A percentile compares a stretch with the other conserved stretches of the same genome.
These are phyloP conservation scores for Biston stratarius DNA, from an alignment of 2,888 invertebrate species.

Conservation along the genomic window DNA sequence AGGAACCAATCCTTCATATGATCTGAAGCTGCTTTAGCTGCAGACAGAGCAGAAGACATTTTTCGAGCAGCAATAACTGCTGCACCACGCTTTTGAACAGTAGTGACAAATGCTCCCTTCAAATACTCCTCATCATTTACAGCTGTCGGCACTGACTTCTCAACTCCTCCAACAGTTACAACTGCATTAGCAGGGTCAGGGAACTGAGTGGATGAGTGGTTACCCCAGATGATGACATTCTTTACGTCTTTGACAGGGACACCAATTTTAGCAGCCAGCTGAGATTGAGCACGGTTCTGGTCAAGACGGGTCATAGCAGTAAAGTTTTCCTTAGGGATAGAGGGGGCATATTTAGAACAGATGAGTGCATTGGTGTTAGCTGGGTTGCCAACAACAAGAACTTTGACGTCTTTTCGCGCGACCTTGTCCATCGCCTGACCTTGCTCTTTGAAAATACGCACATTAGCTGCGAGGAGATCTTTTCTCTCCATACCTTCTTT, in stretches of 20 bases:
- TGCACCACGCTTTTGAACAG: conserved; percentile 98
- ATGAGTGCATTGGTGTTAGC: conserved; percentile 99
- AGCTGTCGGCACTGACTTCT: conserved; percentile 88
- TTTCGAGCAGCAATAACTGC: conserved; percentile 98
- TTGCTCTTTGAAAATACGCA: conserved; percentile 99
- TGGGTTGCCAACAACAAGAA: conserved; percentile 99
- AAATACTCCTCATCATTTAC: conserved; percentile 94
- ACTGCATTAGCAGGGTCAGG: conserved; percentile 95
- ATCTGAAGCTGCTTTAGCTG: conserved; percentile 99
- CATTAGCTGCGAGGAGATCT: conserved; percentile 98
- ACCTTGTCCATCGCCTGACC: conserved; percentile 96
- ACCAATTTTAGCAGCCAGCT: conserved; percentile 91
- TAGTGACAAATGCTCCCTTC: conserved; percentile 93
- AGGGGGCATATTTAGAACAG: conserved; percentile 97
- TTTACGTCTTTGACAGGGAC: conserved; percentile 91
- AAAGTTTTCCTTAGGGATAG: conserved; percentile 98
- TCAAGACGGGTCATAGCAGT: conserved; percentile 99
- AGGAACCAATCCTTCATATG: conserved; percentile 99
- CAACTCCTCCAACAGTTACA: conserved; percentile 84
- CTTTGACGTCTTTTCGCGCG: conserved; percentile 97
- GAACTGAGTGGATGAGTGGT: conserved; percentile 99
- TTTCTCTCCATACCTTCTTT: conserved; percentile 99
- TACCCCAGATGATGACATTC: conserved; percentile 99
- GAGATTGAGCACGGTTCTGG: conserved; percentile 98
- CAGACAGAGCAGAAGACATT: conserved; percentile 99